A percentile compares a stretch with the other conserved stretches of the same genome.
phyloP scores from a whole-genome alignment of 2,888 invertebrate genomes.

The Coleophora flavipennella region DNA sequence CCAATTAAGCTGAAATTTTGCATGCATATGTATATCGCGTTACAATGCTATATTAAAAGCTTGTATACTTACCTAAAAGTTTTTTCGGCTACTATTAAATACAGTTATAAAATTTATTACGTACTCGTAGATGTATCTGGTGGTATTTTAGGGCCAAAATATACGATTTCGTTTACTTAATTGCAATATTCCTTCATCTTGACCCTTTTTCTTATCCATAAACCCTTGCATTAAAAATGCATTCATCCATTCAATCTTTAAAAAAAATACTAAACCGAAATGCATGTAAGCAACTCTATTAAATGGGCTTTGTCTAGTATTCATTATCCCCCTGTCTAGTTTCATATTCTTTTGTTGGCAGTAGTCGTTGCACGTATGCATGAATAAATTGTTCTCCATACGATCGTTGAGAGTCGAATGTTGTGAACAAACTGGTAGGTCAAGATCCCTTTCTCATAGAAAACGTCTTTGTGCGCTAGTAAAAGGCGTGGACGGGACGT shows the following conservation, averaged over 20 bases:
- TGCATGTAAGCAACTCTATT: constrained; percentile 66
- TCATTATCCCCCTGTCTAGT: constrained; percentile 70
- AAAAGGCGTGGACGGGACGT: constrained; percentile 53
- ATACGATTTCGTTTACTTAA: neutral
- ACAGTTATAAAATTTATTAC: too few species aligned
- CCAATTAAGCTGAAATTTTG: too few species aligned
- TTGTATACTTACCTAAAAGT: too few species aligned
- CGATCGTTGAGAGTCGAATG: constrained; percentile 50
- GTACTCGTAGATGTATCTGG: too few species aligned
- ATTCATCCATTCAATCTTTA: constrained; percentile 31
- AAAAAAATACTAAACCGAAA: constrained; percentile 47
- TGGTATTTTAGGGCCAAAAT: too few species aligned
- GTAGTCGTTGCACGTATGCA: constrained; percentile 62
- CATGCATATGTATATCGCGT: too few species aligned
- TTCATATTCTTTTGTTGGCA: constrained; percentile 65
- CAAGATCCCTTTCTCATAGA: constrained; percentile 72
- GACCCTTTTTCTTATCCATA: constrained; percentile 5
- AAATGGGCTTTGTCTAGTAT: constrained; percentile 65
- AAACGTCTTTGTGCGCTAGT: constrained; percentile 61
- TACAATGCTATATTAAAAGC: too few species aligned
- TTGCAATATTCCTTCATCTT: constrained; percentile 4
- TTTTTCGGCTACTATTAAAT: too few species aligned
- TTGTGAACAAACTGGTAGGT: constrained; percentile 68
- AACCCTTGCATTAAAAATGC: constrained; percentile 8
- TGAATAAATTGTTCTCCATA: constrained; percentile 66